Base-by-base conservation (phyloP, 2,888 invertebrate species). In the Yponomeuta malinellus region DNA sequence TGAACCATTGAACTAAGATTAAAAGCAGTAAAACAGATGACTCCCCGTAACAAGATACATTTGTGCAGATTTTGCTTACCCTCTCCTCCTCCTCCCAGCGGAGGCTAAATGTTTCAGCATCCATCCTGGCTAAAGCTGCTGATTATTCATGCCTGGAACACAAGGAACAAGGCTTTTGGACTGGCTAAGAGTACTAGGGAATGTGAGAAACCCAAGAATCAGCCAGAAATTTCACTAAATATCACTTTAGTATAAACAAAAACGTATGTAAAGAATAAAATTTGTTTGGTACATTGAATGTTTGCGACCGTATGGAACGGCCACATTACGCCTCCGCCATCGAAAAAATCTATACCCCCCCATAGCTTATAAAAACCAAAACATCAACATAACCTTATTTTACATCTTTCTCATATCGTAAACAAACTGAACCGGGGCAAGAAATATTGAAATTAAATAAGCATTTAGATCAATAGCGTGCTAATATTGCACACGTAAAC, bases 331-430 rank as follows among this genome's bases (percentile, higher is more conserved):
- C 23, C 29, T 64, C 23, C 31, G 23, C 64, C 63, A 65, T 48
- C 65, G 43, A 29, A 23, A 48, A 70, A 65, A 29, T 75, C 72
- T 77, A 78, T 73, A 76, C 72, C 74, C 74, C 74, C 76, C 74
- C 73, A 75, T 74, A 72, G n/a, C 67, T 64, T 64, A 2, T 23
- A 64, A 76, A 77, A 84, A 89, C 78, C 90, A 91, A 90, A 92
- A 92, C 92, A 91, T 91, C 89, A 92, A 92, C 92, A 92, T 92
- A 92, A 92, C 92, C 91, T 91, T 85, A 87, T 48, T 68, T 68
- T 23, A 48, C 48, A 29, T 48, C n/a, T 29, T 2, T 10, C 23
- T 15, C 6, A 10, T 29, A 68, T 68, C 48, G 23, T 10, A 5
- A 68, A 29, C 10, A 48, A 48, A 29, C 48, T 33, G 10, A 29